Base-by-base conservation (phyloP, 2,797 vertebrate species). In the Masticophis lateralis region DNA sequence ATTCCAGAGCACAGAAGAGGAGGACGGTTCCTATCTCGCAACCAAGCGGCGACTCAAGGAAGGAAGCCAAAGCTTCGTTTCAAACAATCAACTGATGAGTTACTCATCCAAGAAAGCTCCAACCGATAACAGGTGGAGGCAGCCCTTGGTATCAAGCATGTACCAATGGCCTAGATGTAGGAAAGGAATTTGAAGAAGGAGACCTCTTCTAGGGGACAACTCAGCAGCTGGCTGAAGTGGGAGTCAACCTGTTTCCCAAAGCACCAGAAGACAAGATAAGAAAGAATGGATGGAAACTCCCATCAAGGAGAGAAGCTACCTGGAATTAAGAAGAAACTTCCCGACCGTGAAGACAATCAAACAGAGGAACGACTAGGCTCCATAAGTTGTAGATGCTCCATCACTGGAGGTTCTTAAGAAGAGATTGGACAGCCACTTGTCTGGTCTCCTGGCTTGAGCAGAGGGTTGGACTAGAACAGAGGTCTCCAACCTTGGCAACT, bases 321-420 rank as follows among this genome's bases (percentile, higher is more conserved):
- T n/a, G 13, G 28, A 5, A n/a, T 14, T n/a, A 14, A n/a, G 28
- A 7, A 66, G 28, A 66, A 66, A 14, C 5, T n/a, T 66, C 28
- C 28, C n/a, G 4, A n/a, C 28, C 14, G 5, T n/a, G 63, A 66
- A 5, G 63, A n/a, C 63, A 66, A 66, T 27, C 10, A 11, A 61
- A 1, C 28, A n/a, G 63, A 2, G 63, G 63, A 66, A n/a, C 2
- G 0, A 0, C 63, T n/a, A 13, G 4, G 12, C 28, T 66, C 5
- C 63, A n/a, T 28, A 66, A 14, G 28, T 66, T 66, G 63, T 66
- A 4, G 63, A 4, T n/a, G 12, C 12, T 66, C 63, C 28, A 63
- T 27, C 60, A 27, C 60, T 63, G 27, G 25, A 63, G 60, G 27
- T 0, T 61, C 12, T 61, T 61, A 61, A 61, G 60, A 27, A 27